phyloP scores from a whole-genome alignment of 2,113 vertebrate genomes.

The Chionis minor region DNA sequence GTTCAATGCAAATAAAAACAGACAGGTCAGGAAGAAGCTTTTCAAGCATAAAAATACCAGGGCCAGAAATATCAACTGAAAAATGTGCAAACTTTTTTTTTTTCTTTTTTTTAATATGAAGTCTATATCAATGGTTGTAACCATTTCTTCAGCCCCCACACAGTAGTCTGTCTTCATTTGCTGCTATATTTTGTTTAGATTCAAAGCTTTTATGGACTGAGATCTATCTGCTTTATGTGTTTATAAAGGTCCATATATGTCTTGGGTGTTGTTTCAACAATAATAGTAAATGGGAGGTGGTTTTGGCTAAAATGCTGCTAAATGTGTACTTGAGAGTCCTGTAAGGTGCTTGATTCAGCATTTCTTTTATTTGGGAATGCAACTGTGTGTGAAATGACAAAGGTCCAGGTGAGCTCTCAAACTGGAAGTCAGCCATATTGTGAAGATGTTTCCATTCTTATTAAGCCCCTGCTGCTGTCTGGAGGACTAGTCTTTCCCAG shows the following conservation, averaged over 20 bases:
- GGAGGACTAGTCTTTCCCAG: not conserved
- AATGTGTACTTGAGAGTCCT: not conserved
- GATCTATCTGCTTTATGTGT: not conserved
- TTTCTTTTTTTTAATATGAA: not conserved
- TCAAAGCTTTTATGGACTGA: not conserved
- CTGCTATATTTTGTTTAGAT: not conserved
- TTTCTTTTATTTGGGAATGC: not conserved
- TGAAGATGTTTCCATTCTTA: not conserved
- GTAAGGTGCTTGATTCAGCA: not conserved
- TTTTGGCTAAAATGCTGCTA: not conserved
- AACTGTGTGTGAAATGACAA: not conserved
- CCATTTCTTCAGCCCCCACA: not conserved
- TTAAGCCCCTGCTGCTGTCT: not conserved
- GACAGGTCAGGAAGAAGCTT: not conserved
- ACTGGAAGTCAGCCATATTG: not conserved
- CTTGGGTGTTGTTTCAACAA: not conserved
- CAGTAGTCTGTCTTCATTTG: not conserved
- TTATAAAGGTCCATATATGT: not conserved
- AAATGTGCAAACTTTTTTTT: not conserved
- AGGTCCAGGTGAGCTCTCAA: not conserved
- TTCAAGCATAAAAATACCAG: not conserved
- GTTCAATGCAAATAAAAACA: not conserved
- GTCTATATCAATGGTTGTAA: not conserved
- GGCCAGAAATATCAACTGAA: not conserved
- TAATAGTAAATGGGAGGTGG: not conserved